Percentiles rank a stretch among this genome's conserved stretches.
Evolutionary conservation across 1,140 invertebrate species (phyloP).

Genomic region (Pissodes strobi): DNA sequence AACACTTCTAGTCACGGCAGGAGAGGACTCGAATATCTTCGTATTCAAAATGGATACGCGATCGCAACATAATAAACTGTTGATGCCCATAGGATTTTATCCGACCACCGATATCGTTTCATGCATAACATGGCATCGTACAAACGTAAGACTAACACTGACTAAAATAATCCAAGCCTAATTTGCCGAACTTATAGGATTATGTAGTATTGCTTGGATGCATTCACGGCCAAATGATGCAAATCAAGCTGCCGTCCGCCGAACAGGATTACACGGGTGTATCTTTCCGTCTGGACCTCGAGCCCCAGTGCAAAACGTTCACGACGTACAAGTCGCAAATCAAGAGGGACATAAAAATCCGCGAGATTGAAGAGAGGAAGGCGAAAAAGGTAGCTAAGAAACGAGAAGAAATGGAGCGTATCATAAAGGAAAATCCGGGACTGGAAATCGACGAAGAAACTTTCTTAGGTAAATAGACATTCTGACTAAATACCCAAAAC

Average conservation of each 20-base stretch:
- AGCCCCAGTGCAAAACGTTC: conserved; percentile 59
- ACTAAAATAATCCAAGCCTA: background rate
- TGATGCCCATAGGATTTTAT: conserved; percentile 70
- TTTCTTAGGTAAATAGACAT: conserved; percentile 56
- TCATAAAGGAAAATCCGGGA: conserved; percentile 61
- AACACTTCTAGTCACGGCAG: conserved; percentile 65
- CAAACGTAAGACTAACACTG: conserved; percentile 14
- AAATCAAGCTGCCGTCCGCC: conserved; percentile 59
- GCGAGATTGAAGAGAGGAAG: conserved; percentile 56
- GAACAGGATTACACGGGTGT: conserved; percentile 56
- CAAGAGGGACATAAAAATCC: conserved; percentile 56
- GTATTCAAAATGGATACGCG: conserved; percentile 60
- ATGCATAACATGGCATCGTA: conserved; percentile 63
- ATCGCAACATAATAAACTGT: conserved; percentile 19
- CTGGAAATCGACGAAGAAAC: conserved; percentile 64
- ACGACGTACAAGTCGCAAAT: conserved; percentile 65
- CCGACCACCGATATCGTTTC: conserved; percentile 63
- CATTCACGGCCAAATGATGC: conserved; percentile 59
- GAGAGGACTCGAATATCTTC: conserved; percentile 70
- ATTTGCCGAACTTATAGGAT: conserved; percentile 42
- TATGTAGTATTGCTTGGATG: conserved; percentile 61
- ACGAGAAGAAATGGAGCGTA: conserved; percentile 59
- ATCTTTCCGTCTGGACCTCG: conserved; percentile 57
- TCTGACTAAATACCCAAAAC: too few relatives aligned
- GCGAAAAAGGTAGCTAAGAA: conserved; percentile 61